Base-by-base conservation (phyloP, 2,113 vertebrate genomes). In the Malurus elegans region DNA sequence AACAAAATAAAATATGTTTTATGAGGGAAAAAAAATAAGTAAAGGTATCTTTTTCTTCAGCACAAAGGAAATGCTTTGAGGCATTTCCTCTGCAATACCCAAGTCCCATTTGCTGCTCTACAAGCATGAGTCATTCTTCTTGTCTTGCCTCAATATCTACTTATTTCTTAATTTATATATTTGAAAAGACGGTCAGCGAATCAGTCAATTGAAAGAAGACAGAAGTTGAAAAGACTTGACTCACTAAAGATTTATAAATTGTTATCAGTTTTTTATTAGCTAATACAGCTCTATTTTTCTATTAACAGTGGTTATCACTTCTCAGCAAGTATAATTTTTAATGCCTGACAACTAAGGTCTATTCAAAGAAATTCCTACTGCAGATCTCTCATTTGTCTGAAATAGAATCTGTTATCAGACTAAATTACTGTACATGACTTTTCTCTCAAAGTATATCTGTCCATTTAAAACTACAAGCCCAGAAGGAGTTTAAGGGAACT, bases 1-100 rank as follows among this genome's bases (percentile, higher is more conserved):
- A 65, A 28, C 16, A 74, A 95, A 82, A 69, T 72, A 91, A 96
- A 97, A 90, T 91, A 72, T 47, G 18, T 7, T 67, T 92, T 86
- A 45, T 47, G 61, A 21, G 81, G 18, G 10, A 0, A 61, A 44
- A 67, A 89, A 93, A n/a, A 51, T 1, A 82, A 78, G 5, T 56
- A 40, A 66, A 91, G 18, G 31, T 48, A 34, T 51, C 42, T 79
- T 79, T 92, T 93, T 93, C 65, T 36, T 44, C 91, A 95, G 78
- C 9, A 20, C 50, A 67, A n/a, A n/a, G n/a, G n/a, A n/a, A n/a
- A n/a, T 38, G 42, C 23, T 18, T 32, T 58, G 48, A 80, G 10
- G 28, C 16, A 28, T 79, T 56, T 89, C 23, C 23, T 91, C 60
- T 69, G 32, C 23, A 65, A 45, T n/a, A 65, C 0, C 4, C 20